Evolutionary conservation across 2,113 vertebrate species (phyloP).

Genomic region (Calonectris borealis): DNA sequence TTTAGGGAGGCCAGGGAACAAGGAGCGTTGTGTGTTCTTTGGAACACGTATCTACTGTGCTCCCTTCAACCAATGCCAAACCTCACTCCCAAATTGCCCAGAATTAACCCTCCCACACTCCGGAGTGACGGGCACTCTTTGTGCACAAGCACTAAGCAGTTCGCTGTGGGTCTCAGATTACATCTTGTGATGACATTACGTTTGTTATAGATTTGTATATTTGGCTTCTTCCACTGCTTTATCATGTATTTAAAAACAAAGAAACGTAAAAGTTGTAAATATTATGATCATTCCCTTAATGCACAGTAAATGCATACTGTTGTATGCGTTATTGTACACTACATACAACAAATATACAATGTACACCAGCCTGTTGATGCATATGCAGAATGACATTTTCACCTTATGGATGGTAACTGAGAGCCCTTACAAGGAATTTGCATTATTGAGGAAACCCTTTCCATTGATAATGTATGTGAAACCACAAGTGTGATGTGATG

Average conservation of each 20-base stretch:
- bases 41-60: rapidly evolving
- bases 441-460: background rate
- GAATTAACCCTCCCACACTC: background rate
- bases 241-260: background rate
- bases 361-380: background rate
- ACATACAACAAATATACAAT: background rate
- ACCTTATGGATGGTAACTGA: background rate
- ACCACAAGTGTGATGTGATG: background rate
- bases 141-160: background rate
- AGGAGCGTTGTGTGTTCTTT: background rate
- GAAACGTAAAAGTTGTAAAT: background rate
- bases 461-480: background rate
- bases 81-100: background rate
- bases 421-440: background rate
- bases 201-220: background rate
- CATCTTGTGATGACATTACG: background rate
- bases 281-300: background rate
- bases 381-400: background rate
- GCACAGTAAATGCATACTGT: background rate
- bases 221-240: background rate
- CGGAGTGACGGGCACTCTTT: background rate
- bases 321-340: background rate
- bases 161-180: background rate
- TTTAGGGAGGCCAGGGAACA: background rate
- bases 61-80: background rate